Percentiles rank a stretch among this genome's conserved stretches.
These are phyloP conservation scores for Nothocercus nigrocapillus DNA, from an alignment of 2,113 vertebrate genomes.

Conservation along the genomic window DNA sequence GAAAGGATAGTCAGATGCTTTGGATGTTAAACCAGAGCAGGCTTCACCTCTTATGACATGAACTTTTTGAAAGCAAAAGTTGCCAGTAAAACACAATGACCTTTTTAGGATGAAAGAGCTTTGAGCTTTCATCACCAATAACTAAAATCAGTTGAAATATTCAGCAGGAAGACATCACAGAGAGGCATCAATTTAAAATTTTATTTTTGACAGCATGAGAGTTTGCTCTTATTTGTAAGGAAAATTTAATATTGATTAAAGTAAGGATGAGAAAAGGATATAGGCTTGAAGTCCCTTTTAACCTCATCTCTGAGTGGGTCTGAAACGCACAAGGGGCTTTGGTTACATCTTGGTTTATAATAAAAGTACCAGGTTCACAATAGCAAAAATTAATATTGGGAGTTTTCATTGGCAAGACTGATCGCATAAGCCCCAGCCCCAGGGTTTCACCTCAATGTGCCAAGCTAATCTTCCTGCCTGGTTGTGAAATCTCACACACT, in stretches of 20 bases:
- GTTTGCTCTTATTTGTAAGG: background rate
- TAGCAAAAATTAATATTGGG: background rate
- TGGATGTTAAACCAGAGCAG: background rate
- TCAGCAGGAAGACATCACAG: background rate
- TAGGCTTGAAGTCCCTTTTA: background rate
- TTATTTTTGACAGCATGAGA: background rate
- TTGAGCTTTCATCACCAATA: background rate
- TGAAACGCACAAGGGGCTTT: background rate
- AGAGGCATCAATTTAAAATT: background rate
- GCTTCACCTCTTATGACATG: background rate
- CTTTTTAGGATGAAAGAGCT: background rate
- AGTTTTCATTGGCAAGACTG: background rate
- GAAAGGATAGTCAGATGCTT: background rate
- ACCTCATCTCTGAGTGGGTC: background rate
- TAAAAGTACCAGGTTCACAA: background rate
- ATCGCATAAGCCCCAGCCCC: background rate
- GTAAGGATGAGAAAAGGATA: background rate
- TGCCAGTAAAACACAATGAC: background rate
- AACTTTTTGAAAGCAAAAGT: background rate
- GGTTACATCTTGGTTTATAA: background rate
- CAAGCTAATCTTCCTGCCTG: background rate
- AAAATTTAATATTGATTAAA: background rate
- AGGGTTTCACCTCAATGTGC: background rate
- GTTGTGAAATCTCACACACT: background rate
- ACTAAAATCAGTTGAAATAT: background rate